Evolutionary conservation across 1,140 invertebrate genomes (phyloP).

Genomic region (Spodoptera litura): DNA sequence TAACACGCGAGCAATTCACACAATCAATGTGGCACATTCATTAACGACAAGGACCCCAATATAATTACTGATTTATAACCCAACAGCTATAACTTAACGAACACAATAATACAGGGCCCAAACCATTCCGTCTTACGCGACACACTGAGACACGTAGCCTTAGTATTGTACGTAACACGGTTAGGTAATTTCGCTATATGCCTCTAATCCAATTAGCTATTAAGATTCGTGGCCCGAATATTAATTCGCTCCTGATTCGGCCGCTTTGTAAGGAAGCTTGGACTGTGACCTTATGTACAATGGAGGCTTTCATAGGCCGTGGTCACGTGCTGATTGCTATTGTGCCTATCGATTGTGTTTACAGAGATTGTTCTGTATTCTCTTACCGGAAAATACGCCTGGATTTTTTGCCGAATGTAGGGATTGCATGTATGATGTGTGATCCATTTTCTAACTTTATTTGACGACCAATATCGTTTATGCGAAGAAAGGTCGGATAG

Average conservation of each 20-base stretch:
- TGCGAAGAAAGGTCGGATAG: slow-evolving; percentile 12
- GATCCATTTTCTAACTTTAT: slow-evolving; percentile 9
- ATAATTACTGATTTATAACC: slow-evolving; percentile 78
- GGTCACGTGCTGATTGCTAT: slow-evolving; percentile 67
- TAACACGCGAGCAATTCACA: slow-evolving; percentile 49
- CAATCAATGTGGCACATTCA: slow-evolving; percentile 61
- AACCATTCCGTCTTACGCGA: slow-evolving; percentile 57
- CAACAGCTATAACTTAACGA: slow-evolving; percentile 69
- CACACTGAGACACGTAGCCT: slow-evolving; percentile 70
- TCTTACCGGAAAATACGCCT: slow-evolving; percentile 16
- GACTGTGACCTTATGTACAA: slow-evolving; percentile 73
- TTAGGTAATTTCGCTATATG: slow-evolving; percentile 84
- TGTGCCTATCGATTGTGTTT: slow-evolving; percentile 59
- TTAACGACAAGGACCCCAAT: slow-evolving; percentile 63
- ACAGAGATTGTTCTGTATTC: slow-evolving; percentile 53
- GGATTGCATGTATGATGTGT: slow-evolving; percentile 19
- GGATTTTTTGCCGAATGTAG: slow-evolving; percentile 14
- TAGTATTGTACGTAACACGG: slow-evolving; percentile 77
- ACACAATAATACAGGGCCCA: slow-evolving; percentile 63
- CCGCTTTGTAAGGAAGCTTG: slow-evolving; percentile 70
- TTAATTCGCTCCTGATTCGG: slow-evolving; percentile 76
- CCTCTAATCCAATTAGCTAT: slow-evolving; percentile 85
- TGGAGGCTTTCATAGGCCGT: slow-evolving; percentile 49
- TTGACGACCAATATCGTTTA: slow-evolving; percentile 1
- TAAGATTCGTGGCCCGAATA: slow-evolving; percentile 84